A percentile compares a stretch with the other conserved stretches of the same genome.
phyloP scores from a whole-genome alignment of 1,140 invertebrate genomes.

The Hylaeus anthracinus region DNA sequence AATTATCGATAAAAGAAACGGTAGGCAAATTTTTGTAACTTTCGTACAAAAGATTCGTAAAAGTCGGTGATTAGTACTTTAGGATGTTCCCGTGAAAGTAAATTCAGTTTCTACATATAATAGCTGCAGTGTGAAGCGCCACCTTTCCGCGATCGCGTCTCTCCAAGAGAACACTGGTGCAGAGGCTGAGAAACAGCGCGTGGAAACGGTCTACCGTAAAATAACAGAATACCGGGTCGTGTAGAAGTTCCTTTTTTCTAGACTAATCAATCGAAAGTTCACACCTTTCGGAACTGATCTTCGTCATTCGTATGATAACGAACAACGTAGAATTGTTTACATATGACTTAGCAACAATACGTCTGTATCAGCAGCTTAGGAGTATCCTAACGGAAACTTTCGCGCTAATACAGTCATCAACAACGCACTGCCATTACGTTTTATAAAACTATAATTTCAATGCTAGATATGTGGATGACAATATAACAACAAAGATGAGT shows the following conservation, averaged over 20 bases:
- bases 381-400: conserved; percentile 20
- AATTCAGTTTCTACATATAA: conserved; percentile 8
- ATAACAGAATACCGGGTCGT: not conserved
- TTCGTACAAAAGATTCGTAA: too few species aligned
- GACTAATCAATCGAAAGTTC: conserved; percentile 14
- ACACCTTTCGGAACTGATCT: conserved; percentile 9
- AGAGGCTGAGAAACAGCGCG: conserved; percentile 60
- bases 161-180: conserved; percentile 70
- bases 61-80: too few species aligned
- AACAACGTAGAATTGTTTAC: conserved; percentile 25
- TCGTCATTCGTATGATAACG: conserved; percentile 1
- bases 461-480: conserved; percentile 34
- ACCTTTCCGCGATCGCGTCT: conserved; percentile 69
- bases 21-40: too few species aligned
- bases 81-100: not conserved
- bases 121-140: conserved; percentile 72
- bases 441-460: conserved; percentile 38
- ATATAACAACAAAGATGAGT: conserved; percentile 20
- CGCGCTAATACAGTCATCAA: conserved; percentile 36
- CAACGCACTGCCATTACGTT: conserved; percentile 14
- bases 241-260: conserved; percentile 7
- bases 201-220: conserved; percentile 62
- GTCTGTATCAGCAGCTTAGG: conserved; percentile 14
- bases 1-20: too few species aligned
- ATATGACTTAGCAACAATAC: conserved; percentile 24